Percentiles rank a stretch among this genome's conserved stretches.
phyloP scores from a whole-genome alignment of 1,140 invertebrate species.

The Ruditapes philippinarum region DNA sequence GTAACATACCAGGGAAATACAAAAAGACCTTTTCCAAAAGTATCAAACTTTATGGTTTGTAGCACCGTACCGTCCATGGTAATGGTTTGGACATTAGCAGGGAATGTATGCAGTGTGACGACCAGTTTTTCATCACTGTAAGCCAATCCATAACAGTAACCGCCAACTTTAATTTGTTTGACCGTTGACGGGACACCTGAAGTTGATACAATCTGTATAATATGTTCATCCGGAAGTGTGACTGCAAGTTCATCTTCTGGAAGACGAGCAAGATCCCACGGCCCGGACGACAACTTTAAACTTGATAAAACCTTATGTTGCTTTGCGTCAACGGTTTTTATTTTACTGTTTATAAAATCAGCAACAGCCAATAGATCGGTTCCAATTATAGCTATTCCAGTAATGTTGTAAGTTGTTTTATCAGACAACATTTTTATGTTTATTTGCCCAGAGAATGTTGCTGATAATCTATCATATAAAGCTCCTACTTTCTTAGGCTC shows the following conservation, averaged over 20 bases:
- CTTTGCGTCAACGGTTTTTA: background rate
- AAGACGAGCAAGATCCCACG: background rate
- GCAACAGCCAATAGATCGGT: background rate
- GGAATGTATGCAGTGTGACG: background rate
- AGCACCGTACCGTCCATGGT: background rate
- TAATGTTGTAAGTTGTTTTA: background rate
- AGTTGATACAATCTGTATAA: background rate
- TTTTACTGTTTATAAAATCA: background rate
- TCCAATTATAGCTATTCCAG: background rate
- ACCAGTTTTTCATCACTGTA: background rate
- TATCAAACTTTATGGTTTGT: background rate
- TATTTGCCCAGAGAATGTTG: background rate
- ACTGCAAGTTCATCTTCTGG: background rate
- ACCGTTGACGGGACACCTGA: background rate
- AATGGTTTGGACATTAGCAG: background rate
- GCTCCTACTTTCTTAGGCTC: background rate
- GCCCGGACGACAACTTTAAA: background rate
- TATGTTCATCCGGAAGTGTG: background rate
- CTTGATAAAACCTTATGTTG: background rate
- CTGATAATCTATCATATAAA: background rate
- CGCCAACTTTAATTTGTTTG: background rate
- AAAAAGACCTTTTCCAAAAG: background rate
- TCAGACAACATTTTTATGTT: background rate
- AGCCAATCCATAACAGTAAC: background rate
- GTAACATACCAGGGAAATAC: background rate